Evolutionary conservation across 2,113 vertebrate species (phyloP).

Genomic region (Phrynosoma blainvillii): DNA sequence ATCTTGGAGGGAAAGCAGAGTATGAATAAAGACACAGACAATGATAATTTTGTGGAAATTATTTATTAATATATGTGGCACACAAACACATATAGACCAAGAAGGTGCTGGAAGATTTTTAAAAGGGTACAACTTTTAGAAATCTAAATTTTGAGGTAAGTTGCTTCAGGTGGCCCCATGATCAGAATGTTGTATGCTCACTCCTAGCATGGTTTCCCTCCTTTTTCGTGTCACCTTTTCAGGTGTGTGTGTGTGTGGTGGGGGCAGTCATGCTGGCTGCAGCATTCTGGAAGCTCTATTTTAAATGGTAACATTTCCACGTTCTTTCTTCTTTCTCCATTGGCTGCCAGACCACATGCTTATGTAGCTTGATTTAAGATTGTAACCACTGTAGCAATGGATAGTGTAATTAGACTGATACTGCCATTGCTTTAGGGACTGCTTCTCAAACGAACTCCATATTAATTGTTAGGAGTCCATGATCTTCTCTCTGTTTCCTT

Average conservation of each 20-base stretch:
- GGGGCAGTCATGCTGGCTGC: too few species aligned
- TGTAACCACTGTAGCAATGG: constrained; percentile 47
- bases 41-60: too few species aligned
- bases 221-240: not conserved
- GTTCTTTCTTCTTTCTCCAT: constrained; percentile 17
- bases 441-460: constrained; percentile 51
- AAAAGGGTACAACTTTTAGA: not conserved
- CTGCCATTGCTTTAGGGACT: constrained; percentile 53
- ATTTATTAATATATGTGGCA: too few species aligned
- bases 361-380: constrained; percentile 60
- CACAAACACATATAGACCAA: not conserved
- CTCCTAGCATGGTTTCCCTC: not conserved
- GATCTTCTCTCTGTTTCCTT: constrained; percentile 32
- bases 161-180: too few species aligned
- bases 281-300: too few species aligned
- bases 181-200: too few species aligned
- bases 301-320: too few species aligned
- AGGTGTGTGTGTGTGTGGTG: too few species aligned
- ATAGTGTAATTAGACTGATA: constrained; percentile 47
- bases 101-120: too few species aligned
- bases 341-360: constrained; percentile 24
- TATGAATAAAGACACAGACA: too few species aligned
- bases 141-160: not conserved
- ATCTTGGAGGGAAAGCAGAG: too few species aligned
- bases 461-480: constrained; percentile 23